phyloP scores from a whole-genome alignment of 2,888 invertebrate species.

The Neocrepidodera transversa region DNA sequence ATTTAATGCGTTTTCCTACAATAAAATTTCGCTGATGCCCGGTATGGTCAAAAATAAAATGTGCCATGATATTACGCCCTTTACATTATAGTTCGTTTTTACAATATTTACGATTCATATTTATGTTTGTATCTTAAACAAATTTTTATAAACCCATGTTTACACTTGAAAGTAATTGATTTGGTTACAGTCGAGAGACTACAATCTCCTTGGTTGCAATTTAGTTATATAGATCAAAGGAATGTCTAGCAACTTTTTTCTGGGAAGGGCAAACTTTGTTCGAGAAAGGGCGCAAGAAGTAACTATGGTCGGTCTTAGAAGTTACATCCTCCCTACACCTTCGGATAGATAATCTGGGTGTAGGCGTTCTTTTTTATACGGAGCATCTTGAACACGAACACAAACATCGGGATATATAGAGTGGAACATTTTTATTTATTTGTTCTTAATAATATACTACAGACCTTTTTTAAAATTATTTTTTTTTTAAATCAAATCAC shows the following conservation, averaged over 20 bases:
- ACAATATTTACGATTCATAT: no score
- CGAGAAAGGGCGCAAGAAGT: neutral
- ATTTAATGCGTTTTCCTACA: no score
- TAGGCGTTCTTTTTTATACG: neutral
- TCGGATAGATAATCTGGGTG: neutral
- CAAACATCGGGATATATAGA: no score
- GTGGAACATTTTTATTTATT: no score
- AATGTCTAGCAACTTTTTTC: neutral
- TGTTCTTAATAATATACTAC: conserved; percentile 1
- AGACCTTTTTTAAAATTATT: no score
- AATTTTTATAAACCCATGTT: neutral
- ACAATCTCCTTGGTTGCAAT: neutral
- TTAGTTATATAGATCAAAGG: neutral
- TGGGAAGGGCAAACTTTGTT: neutral
- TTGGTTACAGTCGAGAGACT: neutral
- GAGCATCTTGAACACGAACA: no score
- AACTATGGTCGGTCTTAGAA: neutral
- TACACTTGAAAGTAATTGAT: neutral
- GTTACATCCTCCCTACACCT: neutral
- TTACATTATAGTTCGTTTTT: no score
- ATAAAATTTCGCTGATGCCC: no score
- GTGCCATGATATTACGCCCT: no score
- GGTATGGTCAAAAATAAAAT: no score
- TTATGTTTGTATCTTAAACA: no score
- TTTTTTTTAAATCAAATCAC: no score